A percentile compares a stretch with the other conserved stretches of the same genome.
Evolutionary conservation across 2,113 vertebrate genomes (phyloP).

Genomic region (Muscicapa adusta): DNA sequence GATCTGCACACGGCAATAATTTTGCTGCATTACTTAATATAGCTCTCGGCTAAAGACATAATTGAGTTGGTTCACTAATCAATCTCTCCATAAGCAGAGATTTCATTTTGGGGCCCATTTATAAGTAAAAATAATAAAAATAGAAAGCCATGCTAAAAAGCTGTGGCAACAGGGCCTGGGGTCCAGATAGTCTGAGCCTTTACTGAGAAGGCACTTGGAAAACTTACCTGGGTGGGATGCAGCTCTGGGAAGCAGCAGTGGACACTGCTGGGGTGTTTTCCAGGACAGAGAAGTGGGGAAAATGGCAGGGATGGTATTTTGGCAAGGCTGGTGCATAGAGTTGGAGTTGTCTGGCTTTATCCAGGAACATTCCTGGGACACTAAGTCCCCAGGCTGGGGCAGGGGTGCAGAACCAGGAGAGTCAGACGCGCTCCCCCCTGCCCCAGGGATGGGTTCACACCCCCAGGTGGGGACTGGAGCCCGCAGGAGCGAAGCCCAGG

Average conservation of each 20-base stretch:
- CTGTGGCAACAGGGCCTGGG: background rate
- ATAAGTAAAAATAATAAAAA: slow-evolving; percentile 13
- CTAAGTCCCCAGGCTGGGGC: fast-evolving
- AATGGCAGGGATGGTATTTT: fast-evolving
- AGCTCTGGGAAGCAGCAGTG: background rate
- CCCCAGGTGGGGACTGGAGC: fast-evolving
- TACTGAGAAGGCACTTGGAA: background rate
- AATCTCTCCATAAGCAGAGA: slow-evolving; percentile 76
- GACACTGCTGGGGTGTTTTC: fast-evolving
- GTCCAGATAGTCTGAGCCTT: background rate
- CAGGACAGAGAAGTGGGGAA: background rate
- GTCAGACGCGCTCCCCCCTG: fast-evolving
- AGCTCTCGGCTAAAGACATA: slow-evolving; percentile 78
- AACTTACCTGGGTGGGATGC: fast-evolving
- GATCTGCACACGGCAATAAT: slow-evolving; percentile 71
- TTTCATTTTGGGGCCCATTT: background rate
- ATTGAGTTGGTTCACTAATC: slow-evolving; percentile 80
- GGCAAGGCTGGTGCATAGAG: fast-evolving
- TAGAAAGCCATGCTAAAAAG: background rate
- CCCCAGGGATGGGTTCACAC: fast-evolving
- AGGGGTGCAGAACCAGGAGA: background rate
- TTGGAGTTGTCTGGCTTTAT: background rate
- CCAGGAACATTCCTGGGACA: fast-evolving
- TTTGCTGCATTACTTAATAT: slow-evolving; percentile 77
- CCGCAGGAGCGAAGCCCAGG: background rate